phyloP scores from a whole-genome alignment of 2,888 invertebrate species.

The Euplagia quadripunctaria region DNA sequence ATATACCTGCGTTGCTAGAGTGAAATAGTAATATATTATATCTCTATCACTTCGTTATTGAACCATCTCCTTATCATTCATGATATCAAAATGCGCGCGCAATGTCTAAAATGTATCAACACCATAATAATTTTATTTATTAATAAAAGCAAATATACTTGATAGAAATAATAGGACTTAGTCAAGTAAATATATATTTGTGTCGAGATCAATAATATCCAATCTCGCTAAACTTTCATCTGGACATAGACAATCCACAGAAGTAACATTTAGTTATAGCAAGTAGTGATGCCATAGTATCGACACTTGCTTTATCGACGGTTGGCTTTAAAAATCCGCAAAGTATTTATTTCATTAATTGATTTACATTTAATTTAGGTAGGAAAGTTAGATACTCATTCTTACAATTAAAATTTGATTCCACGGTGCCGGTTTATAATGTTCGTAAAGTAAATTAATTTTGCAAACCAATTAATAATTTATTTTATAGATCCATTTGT shows the following conservation, averaged over 20 bases:
- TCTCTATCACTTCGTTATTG: slow-evolving; percentile 71
- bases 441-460: too few species aligned
- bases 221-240: not conserved
- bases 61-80: slow-evolving; percentile 69
- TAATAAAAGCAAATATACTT: not conserved
- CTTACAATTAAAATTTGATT: too few species aligned
- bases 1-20: slow-evolving; percentile 36
- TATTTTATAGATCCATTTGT: too few species aligned
- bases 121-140: not conserved
- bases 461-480: too few species aligned
- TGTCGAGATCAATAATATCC: not conserved
- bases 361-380: too few species aligned
- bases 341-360: not conserved
- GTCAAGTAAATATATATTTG: not conserved
- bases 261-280: not conserved
- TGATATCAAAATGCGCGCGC: slow-evolving; percentile 67
- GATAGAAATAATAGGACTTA: not conserved
- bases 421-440: too few species aligned
- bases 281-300: not conserved
- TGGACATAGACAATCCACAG: not conserved
- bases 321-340: not conserved
- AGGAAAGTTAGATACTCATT: too few species aligned
- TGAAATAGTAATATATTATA: slow-evolving; percentile 58
- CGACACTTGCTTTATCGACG: not conserved
- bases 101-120: slow-evolving; percentile 2